Evolutionary conservation across 2,113 vertebrate genomes (phyloP), one percentile per base, ranked within the genome.

Genomic region (Halichoeres trimaculatus): DNA sequence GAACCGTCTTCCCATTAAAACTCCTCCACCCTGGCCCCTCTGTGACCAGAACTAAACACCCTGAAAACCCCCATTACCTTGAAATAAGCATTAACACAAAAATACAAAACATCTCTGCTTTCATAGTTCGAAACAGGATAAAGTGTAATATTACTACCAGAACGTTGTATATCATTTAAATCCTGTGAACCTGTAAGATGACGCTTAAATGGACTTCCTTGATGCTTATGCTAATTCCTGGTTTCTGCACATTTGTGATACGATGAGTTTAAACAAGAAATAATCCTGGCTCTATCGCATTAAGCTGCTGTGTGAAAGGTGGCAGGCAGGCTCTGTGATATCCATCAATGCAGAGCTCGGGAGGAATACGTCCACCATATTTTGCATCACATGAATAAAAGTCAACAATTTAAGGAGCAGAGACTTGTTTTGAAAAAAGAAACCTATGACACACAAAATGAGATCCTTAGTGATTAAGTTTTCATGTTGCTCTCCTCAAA

Each of bases 201-300:
- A 61, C 45, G 45, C 38, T 70, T 74, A 76, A 80, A 86, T 60
- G 59, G 76, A 81, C 75, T 73, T 77, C 78, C 78, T 69, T 90
- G 73, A 91, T 73, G 63, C 80, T 86, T 86, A 90, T 92, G 86
- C 84, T 86, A 90, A 92, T 93, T 34, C 72, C 47, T 55, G 1
- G 58, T 80, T 73, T 65, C 80, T 92, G 89, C 59, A 53, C 53
- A 11, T 85, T 85, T 67, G 64, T 12, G 80, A 90, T 89, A 89
- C 85, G 77, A 53, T 63, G 84, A 84, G 66, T 92, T 93, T 91
- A 91, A 87, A 89, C 70, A 84, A 72, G 65, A 87, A 91, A 89
- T 89, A 87, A 91, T 88, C 85, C 70, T 43, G 67, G 84, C 66
- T 55, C 75, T 60, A 85, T 90, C 76, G 22, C 83, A 81, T 88